Base-by-base conservation (phyloP, 2,113 vertebrate genomes). In the Esox niger region DNA sequence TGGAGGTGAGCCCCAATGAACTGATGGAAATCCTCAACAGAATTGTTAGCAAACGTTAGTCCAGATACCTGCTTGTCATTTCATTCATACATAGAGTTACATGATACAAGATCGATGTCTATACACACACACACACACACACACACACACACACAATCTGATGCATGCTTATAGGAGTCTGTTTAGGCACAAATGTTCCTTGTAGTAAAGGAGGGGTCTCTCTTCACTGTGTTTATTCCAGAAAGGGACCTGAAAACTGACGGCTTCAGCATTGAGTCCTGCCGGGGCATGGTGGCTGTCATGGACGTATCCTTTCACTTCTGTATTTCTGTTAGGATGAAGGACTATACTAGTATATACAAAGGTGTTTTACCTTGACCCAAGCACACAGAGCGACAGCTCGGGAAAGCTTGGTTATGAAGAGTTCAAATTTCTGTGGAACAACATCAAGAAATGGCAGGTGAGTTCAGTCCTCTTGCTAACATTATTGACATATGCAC, bases 401-500 rank as follows among this genome's bases (percentile, higher is more conserved):
- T 95, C 90, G 0, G 96, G 97, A 8, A 98, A 93, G 77, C 92
- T 98, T 29, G 96, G 95, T 82, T 98, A 97, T 55, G 93, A 98
- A 61, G 95, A 98, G 81, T 99, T 99, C 73, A 95, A 96, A 77
- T 93, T 94, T 0, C 88, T 98, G 70, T 99, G 97, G 97, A 91
- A 93, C 83, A 98, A 98, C 80, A 75, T 99, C 79, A 97, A 94
- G 83, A 97, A 91, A 60, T 99, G 97, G 96, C 96, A 98, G 94
- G 95, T 93, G 64, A 83, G 80, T 80, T 35, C 20, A 71, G 31
- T 21, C 15, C 26, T 31, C 64, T 21, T 49, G 2, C 21, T 20
- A n/a, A 15, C 3, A 17, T 17, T 43, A 69, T 57, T 49, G 26
- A 13, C 23, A 59, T 59, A 4, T 17, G 23, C 10, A 20, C 58